Conservation (phyloP, 2,113 vertebrate genomes). For the Cephalopterus ornatus region DNA sequence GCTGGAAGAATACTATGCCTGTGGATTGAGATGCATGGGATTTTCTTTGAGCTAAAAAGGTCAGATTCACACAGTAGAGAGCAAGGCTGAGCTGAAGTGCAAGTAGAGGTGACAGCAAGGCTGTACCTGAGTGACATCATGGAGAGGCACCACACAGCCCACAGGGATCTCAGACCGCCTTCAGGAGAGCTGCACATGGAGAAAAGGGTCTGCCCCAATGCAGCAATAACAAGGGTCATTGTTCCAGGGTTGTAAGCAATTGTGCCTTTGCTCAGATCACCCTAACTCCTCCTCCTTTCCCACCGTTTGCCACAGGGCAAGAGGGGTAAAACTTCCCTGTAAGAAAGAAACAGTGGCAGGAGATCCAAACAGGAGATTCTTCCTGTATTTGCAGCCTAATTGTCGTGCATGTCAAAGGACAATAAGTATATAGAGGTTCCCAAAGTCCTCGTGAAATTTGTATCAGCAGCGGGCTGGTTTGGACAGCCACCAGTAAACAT, state of each 20-base stretch:
- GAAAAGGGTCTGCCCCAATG: background rate
- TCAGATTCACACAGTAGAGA: rapidly evolving
- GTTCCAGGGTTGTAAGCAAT: background rate
- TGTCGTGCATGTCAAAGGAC: background rate
- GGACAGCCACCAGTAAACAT: background rate
- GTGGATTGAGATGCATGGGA: background rate
- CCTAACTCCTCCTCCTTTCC: background rate
- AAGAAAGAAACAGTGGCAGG: background rate
- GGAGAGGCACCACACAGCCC: background rate
- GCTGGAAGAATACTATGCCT: background rate
- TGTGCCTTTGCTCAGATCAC: background rate
- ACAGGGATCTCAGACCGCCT: rapidly evolving
- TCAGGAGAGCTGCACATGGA: background rate
- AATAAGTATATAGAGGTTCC: background rate
- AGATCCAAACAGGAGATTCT: background rate
- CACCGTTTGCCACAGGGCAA: background rate
- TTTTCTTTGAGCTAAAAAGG: background rate
- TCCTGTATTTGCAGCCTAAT: background rate
- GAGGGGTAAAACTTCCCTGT: background rate
- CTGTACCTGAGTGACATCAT: background rate
- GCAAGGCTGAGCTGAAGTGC: background rate
- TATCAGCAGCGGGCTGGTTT: background rate
- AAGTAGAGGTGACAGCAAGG: background rate
- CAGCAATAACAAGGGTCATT: background rate
- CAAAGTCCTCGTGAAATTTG: background rate